A percentile compares a stretch with the other conserved stretches of the same genome.
phyloP scores from a whole-genome alignment of 2,888 invertebrate species.

The Hypselothyrea guttata region DNA sequence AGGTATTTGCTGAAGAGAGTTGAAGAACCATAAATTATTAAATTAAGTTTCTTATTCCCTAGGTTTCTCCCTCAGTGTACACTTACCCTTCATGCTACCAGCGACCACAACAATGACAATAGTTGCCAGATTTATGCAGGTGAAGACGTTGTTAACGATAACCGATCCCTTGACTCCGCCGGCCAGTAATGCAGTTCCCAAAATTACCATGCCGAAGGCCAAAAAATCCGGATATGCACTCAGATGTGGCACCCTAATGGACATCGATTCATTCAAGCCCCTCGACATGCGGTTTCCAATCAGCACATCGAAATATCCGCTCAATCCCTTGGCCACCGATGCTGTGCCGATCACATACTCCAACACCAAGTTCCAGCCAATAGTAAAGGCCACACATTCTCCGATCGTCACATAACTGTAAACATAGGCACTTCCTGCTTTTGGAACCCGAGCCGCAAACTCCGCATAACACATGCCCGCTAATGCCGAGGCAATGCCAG shows the following conservation, averaged over 20 bases:
- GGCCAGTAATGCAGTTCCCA: constrained; percentile 86
- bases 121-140: constrained; percentile 91
- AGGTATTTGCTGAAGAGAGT: constrained; percentile 85
- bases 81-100: constrained; percentile 90
- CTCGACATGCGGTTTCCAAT: constrained; percentile 85
- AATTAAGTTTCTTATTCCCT: too few species aligned
- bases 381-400: constrained; percentile 90
- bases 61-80: too few species aligned
- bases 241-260: constrained; percentile 85
- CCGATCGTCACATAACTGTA: constrained; percentile 92
- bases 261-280: constrained; percentile 84
- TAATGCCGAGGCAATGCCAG: constrained; percentile 95
- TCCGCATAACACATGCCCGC: constrained; percentile 93
- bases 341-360: constrained; percentile 91
- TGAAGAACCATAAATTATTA: background rate
- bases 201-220: constrained; percentile 85
- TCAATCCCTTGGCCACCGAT: constrained; percentile 89
- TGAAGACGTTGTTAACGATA: constrained; percentile 94
- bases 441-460: constrained; percentile 90
- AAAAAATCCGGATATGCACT: constrained; percentile 88
- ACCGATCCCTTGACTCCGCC: constrained; percentile 92
- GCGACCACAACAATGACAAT: constrained; percentile 91
- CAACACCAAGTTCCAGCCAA: constrained; percentile 92
- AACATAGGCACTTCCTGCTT: constrained; percentile 92
- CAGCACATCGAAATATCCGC: constrained; percentile 88